Evolutionary conservation across 1,140 invertebrate genomes (phyloP), one percentile per base, ranked within the genome.

Genomic region (Portunus trituberculatus): DNA sequence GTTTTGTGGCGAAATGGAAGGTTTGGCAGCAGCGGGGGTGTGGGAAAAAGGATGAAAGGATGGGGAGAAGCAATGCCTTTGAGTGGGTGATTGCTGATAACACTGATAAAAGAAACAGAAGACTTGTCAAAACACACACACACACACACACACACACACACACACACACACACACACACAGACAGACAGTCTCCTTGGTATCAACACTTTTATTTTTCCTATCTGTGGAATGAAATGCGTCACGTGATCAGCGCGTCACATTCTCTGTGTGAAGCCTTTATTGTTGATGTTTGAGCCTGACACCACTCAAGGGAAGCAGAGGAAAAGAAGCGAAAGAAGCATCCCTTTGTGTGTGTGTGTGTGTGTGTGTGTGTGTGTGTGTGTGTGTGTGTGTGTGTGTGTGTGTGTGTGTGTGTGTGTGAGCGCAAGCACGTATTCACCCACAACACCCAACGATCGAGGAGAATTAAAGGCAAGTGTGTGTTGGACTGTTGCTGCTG

Each of bases 301-400:
- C 12, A 12, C 52, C 12, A 59, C 67, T 76, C 20, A n/a, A 76
- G 67, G 67, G 67, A 76, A 25, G 67, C 1, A n/a, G 67, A 76
- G 16, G 52, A 10, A 59, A 20, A 20, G 52, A 59, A 59, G 52
- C 12, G 52, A 76, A 76, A n/a, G 67, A 76, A 7, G 16, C 67
- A 7, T n/a, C 67, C 20, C 67, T 76, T 7, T n/a, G 67, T 76
- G 67, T 76, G 67, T 76, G 67, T 76, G 67, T 59, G 52, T 59
- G 52, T 59, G 52, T 59, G 52, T 59, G 52, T 59, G 52, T 59
- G 67, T n/a, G 67, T 76, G 67, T 76, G 67, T 76, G 67, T 76
- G 67, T 76, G 67, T 76, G 67, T 76, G 67, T 76, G 67, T 76
- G 67, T 76, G 67, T 76, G 67, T 76, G 67, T 76, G 67, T 76